These are phyloP conservation scores for Gymnopithys bicolor DNA, from an alignment of 2,797 vertebrate genomes.

Conservation along the genomic window DNA sequence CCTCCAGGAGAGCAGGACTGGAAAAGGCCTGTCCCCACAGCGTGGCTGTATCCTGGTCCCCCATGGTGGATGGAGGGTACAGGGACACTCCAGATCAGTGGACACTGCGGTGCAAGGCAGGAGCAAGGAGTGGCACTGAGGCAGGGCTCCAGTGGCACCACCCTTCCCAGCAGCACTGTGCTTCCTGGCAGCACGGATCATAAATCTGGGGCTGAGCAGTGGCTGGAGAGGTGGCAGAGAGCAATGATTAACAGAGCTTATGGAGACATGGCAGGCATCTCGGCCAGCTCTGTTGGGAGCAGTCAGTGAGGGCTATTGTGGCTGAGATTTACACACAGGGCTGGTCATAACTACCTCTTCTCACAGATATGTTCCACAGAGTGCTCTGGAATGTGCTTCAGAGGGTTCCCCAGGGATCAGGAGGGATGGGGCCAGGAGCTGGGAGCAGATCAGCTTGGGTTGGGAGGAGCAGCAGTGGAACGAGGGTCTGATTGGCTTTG, in stretches of 20 bases:
- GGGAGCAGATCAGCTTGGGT: not conserved
- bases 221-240: not conserved
- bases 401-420: not conserved
- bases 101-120: not conserved
- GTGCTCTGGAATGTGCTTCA: not conserved
- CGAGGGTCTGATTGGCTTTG: fast-evolving
- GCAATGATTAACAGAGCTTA: not conserved
- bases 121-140: not conserved
- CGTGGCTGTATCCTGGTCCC: fast-evolving
- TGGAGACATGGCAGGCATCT: not conserved
- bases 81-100: fast-evolving
- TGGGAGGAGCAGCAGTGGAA: not conserved
- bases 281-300: not conserved
- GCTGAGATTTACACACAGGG: not conserved
- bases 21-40: not conserved
- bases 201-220: not conserved
- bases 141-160: fast-evolving
- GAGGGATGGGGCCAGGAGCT: not conserved
- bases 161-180: fast-evolving
- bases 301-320: fast-evolving
- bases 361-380: not conserved
- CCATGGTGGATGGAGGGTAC: fast-evolving
- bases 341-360: not conserved
- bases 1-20: not conserved
- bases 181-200: fast-evolving